Percentiles rank a stretch among this genome's conserved stretches.
Evolutionary conservation across 2,797 vertebrate genomes (phyloP).

Genomic region (Gadopsis bispinosus): DNA sequence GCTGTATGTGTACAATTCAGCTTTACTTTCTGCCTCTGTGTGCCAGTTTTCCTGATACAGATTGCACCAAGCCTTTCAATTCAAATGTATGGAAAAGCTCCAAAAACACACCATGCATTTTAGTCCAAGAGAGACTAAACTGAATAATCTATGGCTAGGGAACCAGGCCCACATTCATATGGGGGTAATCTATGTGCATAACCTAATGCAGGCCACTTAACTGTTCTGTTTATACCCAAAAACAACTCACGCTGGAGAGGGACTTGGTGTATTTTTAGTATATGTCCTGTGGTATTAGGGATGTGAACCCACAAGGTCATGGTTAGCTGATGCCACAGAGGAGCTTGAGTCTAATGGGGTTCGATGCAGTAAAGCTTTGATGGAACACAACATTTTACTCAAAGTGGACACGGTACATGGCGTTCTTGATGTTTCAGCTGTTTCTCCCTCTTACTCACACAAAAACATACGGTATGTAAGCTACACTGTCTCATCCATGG

Average conservation of each 20-base stretch:
- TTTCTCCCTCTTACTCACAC: constrained; percentile 7
- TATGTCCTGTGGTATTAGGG: constrained; percentile 43
- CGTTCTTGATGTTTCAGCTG: constrained; percentile 19
- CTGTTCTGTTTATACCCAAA: constrained; percentile 42
- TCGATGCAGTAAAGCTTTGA: constrained; percentile 33
- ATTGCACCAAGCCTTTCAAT: constrained; percentile 43
- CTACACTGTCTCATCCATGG: not conserved
- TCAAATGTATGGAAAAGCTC: constrained; percentile 32
- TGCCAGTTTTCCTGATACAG: constrained; percentile 11
- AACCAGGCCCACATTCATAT: constrained; percentile 30
- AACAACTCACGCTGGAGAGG: constrained; percentile 44
- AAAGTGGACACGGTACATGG: constrained; percentile 29
- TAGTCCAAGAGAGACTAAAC: constrained; percentile 44
- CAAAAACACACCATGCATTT: constrained; percentile 37
- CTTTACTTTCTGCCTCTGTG: constrained; percentile 22
- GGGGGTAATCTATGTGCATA: constrained; percentile 47
- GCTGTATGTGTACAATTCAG: constrained; percentile 1
- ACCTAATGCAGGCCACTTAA: constrained; percentile 39
- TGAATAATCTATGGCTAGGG: constrained; percentile 31
- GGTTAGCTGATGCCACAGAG: constrained; percentile 54
- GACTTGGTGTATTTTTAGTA: constrained; percentile 65
- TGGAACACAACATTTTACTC: constrained; percentile 52
- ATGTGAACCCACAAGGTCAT: constrained; percentile 65
- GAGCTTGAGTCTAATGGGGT: constrained; percentile 55
- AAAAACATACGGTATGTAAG: constrained; percentile 16